Base-by-base conservation (phyloP, 2,888 invertebrate genomes). In the Boloria euphrosyne region DNA sequence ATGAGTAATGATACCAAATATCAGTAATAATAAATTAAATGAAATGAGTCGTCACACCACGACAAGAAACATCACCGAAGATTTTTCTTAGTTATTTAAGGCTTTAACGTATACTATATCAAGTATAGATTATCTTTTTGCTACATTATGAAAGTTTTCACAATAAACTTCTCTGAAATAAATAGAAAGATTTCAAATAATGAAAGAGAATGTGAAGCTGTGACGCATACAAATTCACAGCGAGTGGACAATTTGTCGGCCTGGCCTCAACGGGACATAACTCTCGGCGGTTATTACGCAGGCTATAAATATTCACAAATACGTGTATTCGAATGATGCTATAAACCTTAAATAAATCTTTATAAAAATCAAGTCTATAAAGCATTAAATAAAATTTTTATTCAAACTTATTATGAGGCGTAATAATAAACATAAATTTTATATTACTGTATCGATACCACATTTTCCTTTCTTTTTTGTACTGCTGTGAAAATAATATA, bases 171-270 rank as follows among this genome's bases (percentile, higher is more conserved):
- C 13, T 16, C 46, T 44, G 14, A 49, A 61, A 55, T 27, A 31
- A 14, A 31, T 47, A 63, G 53, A 46, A 50, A 60, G 55, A 65
- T 63, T 71, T 68, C 62, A 64, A 66, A 70, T 63, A 67, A 74
- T 71, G 74, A 78, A 80, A 77, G 77, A 72, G 73, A 75, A 79
- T 78, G 73, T 76, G 74, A 76, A 82, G 80, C 75, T 73, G 74
- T 79, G 78, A 75, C 75, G 74, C 78, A 79, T 78, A 81, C 82
- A 81, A 81, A 86, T 84, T 80, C 78, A 80, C 81, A 82, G 82
- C 79, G 81, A 80, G 80, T 80, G 79, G 78, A 84, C 84, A 83
- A 86, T 87, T 86, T 86, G 86, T 86, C 82, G 80, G 75, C 73
- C 77, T 80, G 81, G 81, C 82, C 77, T 80, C 80, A 82, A 78